Conservation (phyloP, 2,888 invertebrate genomes). For the Drepana falcataria region DNA sequence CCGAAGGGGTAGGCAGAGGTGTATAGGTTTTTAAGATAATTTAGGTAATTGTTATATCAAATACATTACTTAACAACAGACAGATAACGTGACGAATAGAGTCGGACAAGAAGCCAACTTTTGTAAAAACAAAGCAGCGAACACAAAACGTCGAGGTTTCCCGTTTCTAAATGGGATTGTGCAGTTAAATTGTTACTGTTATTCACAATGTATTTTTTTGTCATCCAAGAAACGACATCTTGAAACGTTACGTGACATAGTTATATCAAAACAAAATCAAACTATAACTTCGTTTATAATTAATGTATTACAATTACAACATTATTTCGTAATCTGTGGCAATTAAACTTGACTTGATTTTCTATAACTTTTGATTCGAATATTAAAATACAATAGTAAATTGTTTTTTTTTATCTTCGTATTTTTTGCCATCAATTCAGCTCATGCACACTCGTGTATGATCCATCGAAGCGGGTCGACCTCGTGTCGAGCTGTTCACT, state of each 20-base stretch:
- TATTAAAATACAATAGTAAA: no score
- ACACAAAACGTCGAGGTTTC: conserved; percentile 1
- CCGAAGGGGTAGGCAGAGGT: no score
- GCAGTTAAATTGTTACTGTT: conserved; percentile 3
- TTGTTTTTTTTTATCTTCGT: no score
- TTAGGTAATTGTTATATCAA: no score
- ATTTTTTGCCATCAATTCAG: conserved; percentile 2
- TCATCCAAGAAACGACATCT: conserved; percentile 7
- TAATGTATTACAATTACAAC: no score
- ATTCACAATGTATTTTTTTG: conserved; percentile 1
- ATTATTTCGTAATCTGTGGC: no score
- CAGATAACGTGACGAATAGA: background rate
- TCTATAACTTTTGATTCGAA: no score
- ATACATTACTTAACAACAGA: no score
- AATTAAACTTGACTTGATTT: no score
- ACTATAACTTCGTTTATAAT: no score
- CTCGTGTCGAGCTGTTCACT: conserved; percentile 16
- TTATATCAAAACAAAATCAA: conserved; percentile 6
- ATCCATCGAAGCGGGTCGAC: conserved; percentile 22
- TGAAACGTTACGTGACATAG: conserved; percentile 10
- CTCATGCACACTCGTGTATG: background rate
- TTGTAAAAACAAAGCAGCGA: background rate
- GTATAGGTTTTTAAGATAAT: no score
- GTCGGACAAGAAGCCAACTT: background rate
- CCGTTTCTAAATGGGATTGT: conserved; percentile 3